Percentiles rank a stretch among this genome's conserved stretches.
Conservation (phyloP, 2,888 invertebrate species). For the Venustoraphidia nigricollis region DNA sequence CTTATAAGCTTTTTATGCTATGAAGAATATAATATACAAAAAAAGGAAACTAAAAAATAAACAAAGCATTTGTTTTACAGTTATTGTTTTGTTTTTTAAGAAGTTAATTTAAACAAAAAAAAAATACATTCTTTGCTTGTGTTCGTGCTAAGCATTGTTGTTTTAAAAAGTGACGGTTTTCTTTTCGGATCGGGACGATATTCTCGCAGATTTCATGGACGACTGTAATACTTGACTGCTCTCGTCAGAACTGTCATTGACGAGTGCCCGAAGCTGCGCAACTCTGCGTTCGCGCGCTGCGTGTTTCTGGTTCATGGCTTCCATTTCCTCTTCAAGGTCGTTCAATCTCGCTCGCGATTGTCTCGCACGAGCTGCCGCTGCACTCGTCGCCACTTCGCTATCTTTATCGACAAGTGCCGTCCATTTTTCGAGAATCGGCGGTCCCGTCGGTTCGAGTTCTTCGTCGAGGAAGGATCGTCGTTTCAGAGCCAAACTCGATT, state of each 20-base stretch:
- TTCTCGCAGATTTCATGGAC: conserved; percentile 13
- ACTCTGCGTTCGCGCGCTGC: conserved; percentile 55
- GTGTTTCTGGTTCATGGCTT: conserved; percentile 49
- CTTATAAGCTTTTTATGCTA: no score
- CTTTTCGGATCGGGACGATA: conserved; percentile 20
- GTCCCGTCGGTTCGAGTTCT: conserved; percentile 11
- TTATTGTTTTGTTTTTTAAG: no score
- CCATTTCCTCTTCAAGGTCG: conserved; percentile 63
- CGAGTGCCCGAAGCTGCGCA: conserved; percentile 50
- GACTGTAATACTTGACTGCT: conserved; percentile 23
- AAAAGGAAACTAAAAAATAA: no score
- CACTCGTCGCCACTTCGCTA: conserved; percentile 30
- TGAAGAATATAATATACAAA: no score
- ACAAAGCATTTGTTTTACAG: no score
- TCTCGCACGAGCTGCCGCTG: conserved; percentile 48
- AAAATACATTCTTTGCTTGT: neutral
- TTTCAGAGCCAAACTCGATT: conserved; percentile 24
- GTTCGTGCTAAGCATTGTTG: neutral
- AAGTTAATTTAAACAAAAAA: neutral
- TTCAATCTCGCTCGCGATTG: conserved; percentile 49
- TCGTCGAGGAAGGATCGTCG: conserved; percentile 24
- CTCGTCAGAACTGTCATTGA: conserved; percentile 38
- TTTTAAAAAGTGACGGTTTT: conserved; percentile 26
- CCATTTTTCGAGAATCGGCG: conserved; percentile 39
- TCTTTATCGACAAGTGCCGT: conserved; percentile 33